Conservation (phyloP, 2,888 invertebrate species). For the Nomada ruficornis region DNA sequence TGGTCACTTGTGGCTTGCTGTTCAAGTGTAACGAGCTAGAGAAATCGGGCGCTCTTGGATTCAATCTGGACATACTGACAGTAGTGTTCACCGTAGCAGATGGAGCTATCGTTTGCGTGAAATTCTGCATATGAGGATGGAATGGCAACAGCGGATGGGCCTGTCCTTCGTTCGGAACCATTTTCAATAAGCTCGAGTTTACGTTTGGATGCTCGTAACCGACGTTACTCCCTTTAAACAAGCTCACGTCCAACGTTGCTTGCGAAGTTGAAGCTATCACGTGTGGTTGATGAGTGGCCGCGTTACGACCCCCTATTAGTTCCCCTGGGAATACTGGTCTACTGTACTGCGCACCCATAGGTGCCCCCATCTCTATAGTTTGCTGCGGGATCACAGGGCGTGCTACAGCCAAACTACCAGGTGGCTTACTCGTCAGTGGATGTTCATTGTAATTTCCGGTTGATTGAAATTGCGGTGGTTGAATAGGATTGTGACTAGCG, state of each 20-base stretch:
- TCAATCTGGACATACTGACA: conserved; percentile 88
- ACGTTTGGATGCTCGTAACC: conserved; percentile 78
- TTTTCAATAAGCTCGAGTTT: conserved; percentile 83
- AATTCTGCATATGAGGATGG: conserved; percentile 80
- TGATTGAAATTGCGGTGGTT: conserved; percentile 77
- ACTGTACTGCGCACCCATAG: conserved; percentile 76
- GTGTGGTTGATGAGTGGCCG: conserved; percentile 73
- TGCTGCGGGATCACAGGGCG: conserved; percentile 80
- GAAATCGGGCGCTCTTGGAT: conserved; percentile 93
- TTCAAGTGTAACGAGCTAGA: conserved; percentile 85
- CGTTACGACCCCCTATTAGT: conserved; percentile 71
- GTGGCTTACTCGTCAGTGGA: conserved; percentile 76
- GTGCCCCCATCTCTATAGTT: conserved; percentile 71
- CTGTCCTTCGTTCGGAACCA: conserved; percentile 82
- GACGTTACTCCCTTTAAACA: conserved; percentile 77
- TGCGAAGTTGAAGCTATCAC: conserved; percentile 78
- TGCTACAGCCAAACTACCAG: conserved; percentile 81
- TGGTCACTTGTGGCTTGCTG: conserved; percentile 80
- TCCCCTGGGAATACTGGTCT: conserved; percentile 79
- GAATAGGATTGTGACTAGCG: conserved; percentile 78
- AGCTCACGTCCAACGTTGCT: conserved; percentile 76
- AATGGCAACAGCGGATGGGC: conserved; percentile 77
- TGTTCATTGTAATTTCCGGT: conserved; percentile 77
- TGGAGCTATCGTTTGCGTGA: conserved; percentile 80
- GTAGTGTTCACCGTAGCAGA: conserved; percentile 83